Evolutionary conservation across 1,140 invertebrate genomes (phyloP).

Genomic region (Trichoplusia ni): DNA sequence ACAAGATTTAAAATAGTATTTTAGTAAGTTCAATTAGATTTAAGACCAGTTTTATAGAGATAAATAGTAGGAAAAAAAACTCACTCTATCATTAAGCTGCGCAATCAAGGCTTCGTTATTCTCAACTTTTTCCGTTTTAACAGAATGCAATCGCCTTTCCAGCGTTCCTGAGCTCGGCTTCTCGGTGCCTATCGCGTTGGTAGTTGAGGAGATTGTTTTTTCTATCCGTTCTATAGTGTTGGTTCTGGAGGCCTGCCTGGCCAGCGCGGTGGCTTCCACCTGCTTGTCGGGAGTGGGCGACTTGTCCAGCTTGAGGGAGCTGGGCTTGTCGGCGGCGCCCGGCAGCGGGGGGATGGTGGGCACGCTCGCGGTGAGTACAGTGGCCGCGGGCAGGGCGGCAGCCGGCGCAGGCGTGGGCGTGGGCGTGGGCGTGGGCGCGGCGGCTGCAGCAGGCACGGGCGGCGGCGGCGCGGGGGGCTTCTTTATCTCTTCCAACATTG

Average conservation of each 20-base stretch:
- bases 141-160: conserved; percentile 53
- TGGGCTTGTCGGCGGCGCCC: conserved; percentile 45
- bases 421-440: conserved; percentile 15
- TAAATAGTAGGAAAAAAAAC: conserved; percentile 17
- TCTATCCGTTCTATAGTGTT: conserved; percentile 46
- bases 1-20: too few species aligned
- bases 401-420: conserved; percentile 32
- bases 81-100: conserved; percentile 73
- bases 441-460: neutral
- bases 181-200: conserved; percentile 29
- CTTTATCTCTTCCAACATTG: conserved; percentile 70
- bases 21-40: too few species aligned
- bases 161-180: conserved; percentile 46
- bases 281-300: conserved; percentile 37
- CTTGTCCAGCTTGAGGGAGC: conserved; percentile 46
- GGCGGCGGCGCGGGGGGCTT: conserved; percentile 56
- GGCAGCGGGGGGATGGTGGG: too few species aligned
- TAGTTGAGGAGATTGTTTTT: conserved; percentile 33
- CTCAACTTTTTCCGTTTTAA: conserved; percentile 46
- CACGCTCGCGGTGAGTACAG: conserved; percentile 3
- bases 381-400: conserved; percentile 24
- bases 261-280: conserved; percentile 43
- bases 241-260: conserved; percentile 42
- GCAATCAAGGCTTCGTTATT: conserved; percentile 60
- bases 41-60: too few species aligned